Evolutionary conservation across 1,140 invertebrate genomes (phyloP).

Genomic region (Eueides isabella): DNA sequence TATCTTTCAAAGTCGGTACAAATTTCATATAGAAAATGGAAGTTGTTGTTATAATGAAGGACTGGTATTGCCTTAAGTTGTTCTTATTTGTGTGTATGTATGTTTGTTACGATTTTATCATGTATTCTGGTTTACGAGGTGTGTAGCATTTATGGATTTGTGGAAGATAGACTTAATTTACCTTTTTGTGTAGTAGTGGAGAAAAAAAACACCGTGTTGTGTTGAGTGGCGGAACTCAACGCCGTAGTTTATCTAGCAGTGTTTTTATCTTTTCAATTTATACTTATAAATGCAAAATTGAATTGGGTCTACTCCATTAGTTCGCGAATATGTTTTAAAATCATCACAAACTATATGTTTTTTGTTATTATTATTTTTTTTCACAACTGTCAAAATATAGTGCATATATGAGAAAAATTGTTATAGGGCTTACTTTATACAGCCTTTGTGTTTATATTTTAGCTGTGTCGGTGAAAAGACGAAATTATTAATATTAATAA

Average conservation of each 20-base stretch:
- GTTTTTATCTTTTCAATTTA: background rate
- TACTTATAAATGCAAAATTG: background rate
- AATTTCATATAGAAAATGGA: background rate
- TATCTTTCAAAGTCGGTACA: conserved; percentile 1
- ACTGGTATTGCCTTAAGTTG: conserved; percentile 44
- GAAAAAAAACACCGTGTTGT: too few relatives aligned
- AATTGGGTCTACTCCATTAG: conserved; percentile 9
- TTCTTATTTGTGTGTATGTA: conserved; percentile 28
- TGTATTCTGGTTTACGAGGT: conserved; percentile 11
- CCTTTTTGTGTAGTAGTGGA: too few relatives aligned
- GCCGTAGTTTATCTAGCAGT: too few relatives aligned
- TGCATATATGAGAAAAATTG: background rate
- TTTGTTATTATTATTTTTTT: conserved; percentile 4
- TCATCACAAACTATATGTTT: background rate
- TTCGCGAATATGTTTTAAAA: conserved; percentile 20
- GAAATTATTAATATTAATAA: background rate
- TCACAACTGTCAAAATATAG: background rate
- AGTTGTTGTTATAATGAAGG: conserved; percentile 27
- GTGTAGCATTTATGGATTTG: background rate
- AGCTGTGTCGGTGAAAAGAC: background rate
- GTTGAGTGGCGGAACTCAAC: too few relatives aligned
- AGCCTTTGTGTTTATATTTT: conserved; percentile 1
- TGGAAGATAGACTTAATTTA: background rate
- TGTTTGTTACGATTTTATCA: conserved; percentile 35
- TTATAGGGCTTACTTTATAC: background rate